Conservation (phyloP, 2,797 vertebrate genomes). For the Carcharodon carcharias region DNA sequence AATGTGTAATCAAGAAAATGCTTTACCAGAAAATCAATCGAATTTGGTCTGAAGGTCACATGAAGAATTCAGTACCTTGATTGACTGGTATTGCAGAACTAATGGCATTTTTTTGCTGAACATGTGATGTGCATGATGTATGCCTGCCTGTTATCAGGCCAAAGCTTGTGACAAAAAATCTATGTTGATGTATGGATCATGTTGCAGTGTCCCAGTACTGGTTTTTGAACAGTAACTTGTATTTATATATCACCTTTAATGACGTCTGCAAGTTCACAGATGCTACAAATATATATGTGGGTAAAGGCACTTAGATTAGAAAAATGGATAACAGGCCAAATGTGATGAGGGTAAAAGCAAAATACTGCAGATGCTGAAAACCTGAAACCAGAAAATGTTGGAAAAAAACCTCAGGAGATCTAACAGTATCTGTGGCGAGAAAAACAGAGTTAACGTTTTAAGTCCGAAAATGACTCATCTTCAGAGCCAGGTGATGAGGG, state of each 20-base stretch:
- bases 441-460: too few relatives aligned
- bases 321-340: neutral
- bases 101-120: neutral
- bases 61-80: neutral
- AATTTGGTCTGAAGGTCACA: neutral
- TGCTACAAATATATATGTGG: neutral
- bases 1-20: neutral
- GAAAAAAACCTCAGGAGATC: too few relatives aligned
- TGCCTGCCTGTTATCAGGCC: neutral
- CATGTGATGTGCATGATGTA: neutral
- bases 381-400: too few relatives aligned
- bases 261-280: neutral
- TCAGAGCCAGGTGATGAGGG: too few relatives aligned
- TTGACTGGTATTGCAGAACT: neutral
- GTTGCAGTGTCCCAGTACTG: neutral
- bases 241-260: neutral
- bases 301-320: neutral
- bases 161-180: neutral
- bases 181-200: neutral
- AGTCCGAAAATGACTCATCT: too few relatives aligned
- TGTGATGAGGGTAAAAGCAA: neutral
- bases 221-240: neutral
- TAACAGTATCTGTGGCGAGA: too few relatives aligned
- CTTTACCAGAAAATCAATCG: neutral
- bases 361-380: too few relatives aligned